Conservation (phyloP, 2,797 vertebrate species). For the Podarcis lilfordi region DNA sequence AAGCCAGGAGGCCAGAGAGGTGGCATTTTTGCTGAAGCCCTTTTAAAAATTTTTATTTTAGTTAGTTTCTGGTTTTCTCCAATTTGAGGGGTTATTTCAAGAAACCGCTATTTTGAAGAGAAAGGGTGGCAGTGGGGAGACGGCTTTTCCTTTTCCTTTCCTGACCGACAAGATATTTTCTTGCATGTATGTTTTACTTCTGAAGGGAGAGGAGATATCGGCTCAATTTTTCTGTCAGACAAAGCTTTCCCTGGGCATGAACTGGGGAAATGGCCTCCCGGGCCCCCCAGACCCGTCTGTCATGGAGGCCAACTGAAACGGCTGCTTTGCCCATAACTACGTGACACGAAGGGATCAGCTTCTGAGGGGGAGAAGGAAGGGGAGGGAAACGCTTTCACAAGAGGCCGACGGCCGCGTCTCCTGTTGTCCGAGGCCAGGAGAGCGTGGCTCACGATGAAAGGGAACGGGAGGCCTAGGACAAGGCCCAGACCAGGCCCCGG, state of each 20-base stretch:
- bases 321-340: not conserved
- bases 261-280: not conserved
- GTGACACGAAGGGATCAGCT: conserved; percentile 31
- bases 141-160: accelerated
- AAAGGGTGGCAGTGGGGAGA: not conserved
- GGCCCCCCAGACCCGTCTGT: not conserved
- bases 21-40: no score
- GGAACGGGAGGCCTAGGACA: not conserved
- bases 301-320: not conserved
- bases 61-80: no score
- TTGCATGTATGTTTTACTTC: not conserved
- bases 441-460: accelerated
- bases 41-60: not conserved
- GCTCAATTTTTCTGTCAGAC: no score
- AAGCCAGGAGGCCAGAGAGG: not conserved
- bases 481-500: not conserved
- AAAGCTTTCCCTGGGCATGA: no score
- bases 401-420: conserved; percentile 8
- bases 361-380: conserved; percentile 35
- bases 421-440: not conserved
- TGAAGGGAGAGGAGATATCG: not conserved
- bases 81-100: not conserved
- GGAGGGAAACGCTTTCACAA: conserved; percentile 28
- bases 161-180: not conserved
- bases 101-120: not conserved